Base-by-base conservation (phyloP, 2,113 vertebrate species). In the Odocoileus virginianus region DNA sequence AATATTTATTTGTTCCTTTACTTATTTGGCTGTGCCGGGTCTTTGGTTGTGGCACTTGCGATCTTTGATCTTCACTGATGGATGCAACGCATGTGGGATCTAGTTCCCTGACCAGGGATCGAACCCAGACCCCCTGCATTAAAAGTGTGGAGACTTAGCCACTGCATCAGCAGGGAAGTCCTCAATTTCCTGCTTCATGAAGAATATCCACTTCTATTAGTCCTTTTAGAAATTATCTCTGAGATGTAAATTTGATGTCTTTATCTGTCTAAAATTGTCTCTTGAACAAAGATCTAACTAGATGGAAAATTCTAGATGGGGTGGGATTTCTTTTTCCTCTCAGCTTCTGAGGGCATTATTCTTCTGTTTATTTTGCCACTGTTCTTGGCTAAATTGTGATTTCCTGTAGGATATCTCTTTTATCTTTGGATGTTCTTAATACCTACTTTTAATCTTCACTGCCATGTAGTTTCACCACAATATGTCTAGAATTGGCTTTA, bases 191-290 rank as follows among this genome's bases (percentile, higher is more conserved):
- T 83, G 78, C 61, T 78, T 94, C 74, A 33, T 78, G 40, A 87
- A 95, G 60, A 91, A 50, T 58, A 55, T 30, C 6, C 23, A 67
- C 23, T 81, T 71, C 78, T 28, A 67, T 67, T 30, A 91, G 47
- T 93, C 36, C 52, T 71, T 94, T 96, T 30, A 87, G 60, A 94
- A 87, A 78, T 89, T 7, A 91, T 64, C 57, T 96, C 36, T 90
- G 30, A 87, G 54, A 71, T 91, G 74, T 90, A 40, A 94, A 52
- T 25, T 43, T 91, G 50, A 50, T 7, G 43, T 33, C 27, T 19
- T 52, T 54, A 87, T 11, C 55, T 90, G 19, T 76, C 36, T 94
- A 83, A 87, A 95, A 87, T 50, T 84, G 21, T 87, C 50, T 74
- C 58, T 82, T 47, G 12, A 91, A 82, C 40, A 33, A 95, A 91